Evolutionary conservation across 2,113 vertebrate species (phyloP).

Genomic region (Emydura subglobosa): DNA sequence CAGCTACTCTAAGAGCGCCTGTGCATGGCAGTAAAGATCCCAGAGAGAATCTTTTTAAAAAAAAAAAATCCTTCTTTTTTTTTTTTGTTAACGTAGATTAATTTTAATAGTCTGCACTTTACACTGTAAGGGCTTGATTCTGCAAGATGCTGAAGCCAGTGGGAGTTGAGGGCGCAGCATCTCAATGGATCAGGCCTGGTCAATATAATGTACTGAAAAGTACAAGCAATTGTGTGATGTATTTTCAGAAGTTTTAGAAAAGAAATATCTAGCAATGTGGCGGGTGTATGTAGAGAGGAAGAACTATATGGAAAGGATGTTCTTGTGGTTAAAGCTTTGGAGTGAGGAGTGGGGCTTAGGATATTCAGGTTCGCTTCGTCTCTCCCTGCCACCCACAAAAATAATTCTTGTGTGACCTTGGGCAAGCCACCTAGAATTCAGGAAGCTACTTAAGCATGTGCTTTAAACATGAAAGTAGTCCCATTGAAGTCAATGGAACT

Average conservation of each 20-base stretch:
- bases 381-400: neutral
- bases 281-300: neutral
- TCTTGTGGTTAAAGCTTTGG: neutral
- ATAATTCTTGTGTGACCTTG: neutral
- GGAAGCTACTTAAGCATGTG: neutral
- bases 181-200: neutral
- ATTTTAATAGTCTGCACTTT: neutral
- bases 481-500: neutral
- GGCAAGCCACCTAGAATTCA: neutral
- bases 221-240: neutral
- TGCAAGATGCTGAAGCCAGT: neutral
- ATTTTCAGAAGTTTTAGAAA: neutral
- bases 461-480: neutral
- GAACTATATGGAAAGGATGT: accelerated
- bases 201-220: neutral
- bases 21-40: neutral
- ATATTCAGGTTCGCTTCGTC: neutral
- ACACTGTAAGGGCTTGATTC: neutral
- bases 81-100: neutral
- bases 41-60: neutral
- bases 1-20: neutral
- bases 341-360: neutral
- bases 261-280: neutral
- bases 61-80: neutral
- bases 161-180: neutral